Conservation (phyloP, 2,888 invertebrate species). For the Lithodes maja region DNA sequence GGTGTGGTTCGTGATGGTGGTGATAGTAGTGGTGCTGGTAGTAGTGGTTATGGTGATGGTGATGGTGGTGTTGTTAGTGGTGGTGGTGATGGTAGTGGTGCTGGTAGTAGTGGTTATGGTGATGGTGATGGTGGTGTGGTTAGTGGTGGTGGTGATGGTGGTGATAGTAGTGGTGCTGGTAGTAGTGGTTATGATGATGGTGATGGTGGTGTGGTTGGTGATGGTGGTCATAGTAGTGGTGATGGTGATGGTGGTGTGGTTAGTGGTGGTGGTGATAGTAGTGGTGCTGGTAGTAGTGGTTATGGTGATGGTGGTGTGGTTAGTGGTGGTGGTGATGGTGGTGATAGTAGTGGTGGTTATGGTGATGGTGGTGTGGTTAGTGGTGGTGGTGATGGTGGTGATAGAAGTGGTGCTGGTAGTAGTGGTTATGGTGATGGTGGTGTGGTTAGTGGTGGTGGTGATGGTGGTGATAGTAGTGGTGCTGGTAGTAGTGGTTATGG, state of each 20-base stretch:
- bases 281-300: background rate
- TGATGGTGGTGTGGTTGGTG: background rate
- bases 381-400: background rate
- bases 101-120: background rate
- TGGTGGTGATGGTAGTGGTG: background rate
- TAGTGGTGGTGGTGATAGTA: background rate
- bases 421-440: background rate
- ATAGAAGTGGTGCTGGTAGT: background rate
- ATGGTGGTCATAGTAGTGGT: background rate
- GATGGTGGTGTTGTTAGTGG: too few species aligned
- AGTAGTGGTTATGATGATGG: background rate
- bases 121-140: background rate
- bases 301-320: background rate
- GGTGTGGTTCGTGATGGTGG: too few species aligned
- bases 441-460: background rate
- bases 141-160: background rate
- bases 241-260: background rate
- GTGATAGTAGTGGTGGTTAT: background rate
- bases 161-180: background rate
- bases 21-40: too few species aligned
- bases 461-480: background rate
- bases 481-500: background rate
- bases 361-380: background rate
- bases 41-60: too few species aligned
- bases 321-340: background rate